Evolutionary conservation across 2,888 invertebrate genomes (phyloP).

Genomic region (Ectemnius lituratus): DNA sequence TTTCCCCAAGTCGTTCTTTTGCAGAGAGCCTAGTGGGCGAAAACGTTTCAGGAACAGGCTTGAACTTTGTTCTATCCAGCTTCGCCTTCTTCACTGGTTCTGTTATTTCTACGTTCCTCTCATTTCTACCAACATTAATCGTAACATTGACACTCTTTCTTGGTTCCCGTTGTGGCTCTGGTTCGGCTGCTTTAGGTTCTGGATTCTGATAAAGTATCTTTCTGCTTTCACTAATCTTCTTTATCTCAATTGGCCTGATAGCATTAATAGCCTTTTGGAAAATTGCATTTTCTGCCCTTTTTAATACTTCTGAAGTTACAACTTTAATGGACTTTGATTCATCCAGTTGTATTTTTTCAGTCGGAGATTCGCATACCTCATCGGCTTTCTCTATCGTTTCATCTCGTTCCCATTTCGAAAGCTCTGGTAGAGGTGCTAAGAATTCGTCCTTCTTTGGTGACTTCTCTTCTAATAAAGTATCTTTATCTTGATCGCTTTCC

Average conservation of each 20-base stretch:
- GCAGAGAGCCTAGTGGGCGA: slow-evolving; percentile 85
- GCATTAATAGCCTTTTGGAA: slow-evolving; percentile 93
- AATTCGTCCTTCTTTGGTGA: slow-evolving; percentile 80
- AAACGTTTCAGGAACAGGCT: slow-evolving; percentile 65
- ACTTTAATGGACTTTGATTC: slow-evolving; percentile 80
- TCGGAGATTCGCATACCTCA: slow-evolving; percentile 79
- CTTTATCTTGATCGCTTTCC: slow-evolving; percentile 57
- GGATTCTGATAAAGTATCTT: slow-evolving; percentile 81
- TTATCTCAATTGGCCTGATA: slow-evolving; percentile 87
- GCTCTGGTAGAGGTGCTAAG: slow-evolving; percentile 86
- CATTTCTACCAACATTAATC: slow-evolving; percentile 73
- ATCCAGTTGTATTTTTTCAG: slow-evolving; percentile 66
- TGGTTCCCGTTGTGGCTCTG: slow-evolving; percentile 61
- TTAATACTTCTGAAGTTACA: slow-evolving; percentile 90
- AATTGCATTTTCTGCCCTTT: slow-evolving; percentile 94
- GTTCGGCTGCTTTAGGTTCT: slow-evolving; percentile 70
- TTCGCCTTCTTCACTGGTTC: slow-evolving; percentile 73
- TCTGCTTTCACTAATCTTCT: slow-evolving; percentile 85
- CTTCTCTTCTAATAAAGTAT: slow-evolving; percentile 57
- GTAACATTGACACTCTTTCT: slow-evolving; percentile 74
- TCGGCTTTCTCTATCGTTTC: slow-evolving; percentile 71
- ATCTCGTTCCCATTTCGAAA: slow-evolving; percentile 94
- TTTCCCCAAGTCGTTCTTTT: slow-evolving; percentile 89
- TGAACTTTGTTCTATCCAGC: slow-evolving; percentile 71
- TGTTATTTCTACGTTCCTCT: slow-evolving; percentile 74